phyloP scores from a whole-genome alignment of 2,888 invertebrate species.

The Dicycla oo region DNA sequence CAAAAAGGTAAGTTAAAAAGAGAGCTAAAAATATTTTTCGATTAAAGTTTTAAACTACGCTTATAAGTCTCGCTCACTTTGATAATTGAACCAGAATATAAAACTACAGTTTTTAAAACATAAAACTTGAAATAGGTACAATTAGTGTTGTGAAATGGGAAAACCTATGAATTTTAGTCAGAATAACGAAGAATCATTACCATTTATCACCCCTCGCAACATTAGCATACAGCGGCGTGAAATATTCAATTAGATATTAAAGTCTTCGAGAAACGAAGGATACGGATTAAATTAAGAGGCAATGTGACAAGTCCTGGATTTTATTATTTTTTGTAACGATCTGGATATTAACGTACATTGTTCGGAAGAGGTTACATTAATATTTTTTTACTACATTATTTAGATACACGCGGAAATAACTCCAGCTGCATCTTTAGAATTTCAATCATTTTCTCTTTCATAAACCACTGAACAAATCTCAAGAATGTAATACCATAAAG shows the following conservation, averaged over 20 bases:
- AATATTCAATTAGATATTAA: constrained; percentile 76
- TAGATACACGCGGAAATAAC: constrained; percentile 74
- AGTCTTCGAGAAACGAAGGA: constrained; percentile 66
- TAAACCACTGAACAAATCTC: constrained; percentile 38
- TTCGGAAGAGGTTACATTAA: constrained; percentile 79
- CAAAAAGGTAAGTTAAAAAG: constrained; percentile 14
- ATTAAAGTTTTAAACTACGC: constrained; percentile 22
- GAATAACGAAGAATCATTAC: constrained; percentile 71
- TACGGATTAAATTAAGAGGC: constrained; percentile 72
- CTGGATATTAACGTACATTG: constrained; percentile 82
- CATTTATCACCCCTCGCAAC: constrained; percentile 69
- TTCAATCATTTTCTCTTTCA: constrained; percentile 36
- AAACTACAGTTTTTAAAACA: constrained; percentile 26
- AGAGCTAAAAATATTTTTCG: constrained; percentile 9
- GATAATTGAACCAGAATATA: constrained; percentile 26
- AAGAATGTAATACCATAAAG: constrained; percentile 31
- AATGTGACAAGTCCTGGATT: constrained; percentile 77
- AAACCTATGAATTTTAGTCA: constrained; percentile 65
- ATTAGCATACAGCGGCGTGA: constrained; percentile 73
- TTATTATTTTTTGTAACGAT: constrained; percentile 86
- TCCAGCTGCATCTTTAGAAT: constrained; percentile 74
- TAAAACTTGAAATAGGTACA: constrained; percentile 31
- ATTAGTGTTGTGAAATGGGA: constrained; percentile 56
- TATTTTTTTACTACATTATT: constrained; percentile 75
- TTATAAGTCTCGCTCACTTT: constrained; percentile 15